These are phyloP conservation scores for Leptobrachium ailaonicum DNA, from an alignment of 2,113 vertebrate species.

Conservation along the genomic window DNA sequence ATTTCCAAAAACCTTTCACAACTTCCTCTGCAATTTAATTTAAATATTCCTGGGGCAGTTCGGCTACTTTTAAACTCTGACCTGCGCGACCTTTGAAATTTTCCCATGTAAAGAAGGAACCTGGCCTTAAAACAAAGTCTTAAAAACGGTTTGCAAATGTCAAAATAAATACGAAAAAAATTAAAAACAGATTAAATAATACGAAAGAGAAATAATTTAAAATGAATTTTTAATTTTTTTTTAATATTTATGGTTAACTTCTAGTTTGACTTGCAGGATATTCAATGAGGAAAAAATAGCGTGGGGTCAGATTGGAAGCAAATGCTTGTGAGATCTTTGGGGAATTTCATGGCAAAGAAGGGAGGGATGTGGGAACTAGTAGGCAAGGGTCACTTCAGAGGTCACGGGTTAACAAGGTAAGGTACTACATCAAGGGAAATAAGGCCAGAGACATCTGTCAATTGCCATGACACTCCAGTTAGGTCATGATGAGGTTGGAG, in stretches of 20 bases:
- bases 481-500: background rate
- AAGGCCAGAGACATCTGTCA: conserved; percentile 21
- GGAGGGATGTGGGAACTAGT: conserved; percentile 8
- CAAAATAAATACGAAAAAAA: conserved; percentile 1
- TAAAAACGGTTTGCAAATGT: background rate
- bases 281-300: conserved; percentile 6
- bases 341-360: background rate
- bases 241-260: conserved; percentile 8
- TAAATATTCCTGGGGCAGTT: conserved; percentile 33
- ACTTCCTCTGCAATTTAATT: conserved; percentile 38
- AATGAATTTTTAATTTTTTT: background rate
- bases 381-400: conserved; percentile 23
- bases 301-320: conserved; percentile 23
- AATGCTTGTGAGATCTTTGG: conserved; percentile 15
- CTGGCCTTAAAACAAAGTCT: background rate
- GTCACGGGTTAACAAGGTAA: conserved; percentile 43
- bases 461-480: conserved; percentile 12
- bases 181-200: background rate
- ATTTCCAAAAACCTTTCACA: background rate
- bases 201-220: no score
- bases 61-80: conserved; percentile 38
- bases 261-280: conserved; percentile 37
- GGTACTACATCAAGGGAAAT: conserved; percentile 27
- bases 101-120: conserved; percentile 22
- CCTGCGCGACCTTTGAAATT: conserved; percentile 27